Conservation (phyloP, 1,140 invertebrate genomes). For the Achatina immaculata region DNA sequence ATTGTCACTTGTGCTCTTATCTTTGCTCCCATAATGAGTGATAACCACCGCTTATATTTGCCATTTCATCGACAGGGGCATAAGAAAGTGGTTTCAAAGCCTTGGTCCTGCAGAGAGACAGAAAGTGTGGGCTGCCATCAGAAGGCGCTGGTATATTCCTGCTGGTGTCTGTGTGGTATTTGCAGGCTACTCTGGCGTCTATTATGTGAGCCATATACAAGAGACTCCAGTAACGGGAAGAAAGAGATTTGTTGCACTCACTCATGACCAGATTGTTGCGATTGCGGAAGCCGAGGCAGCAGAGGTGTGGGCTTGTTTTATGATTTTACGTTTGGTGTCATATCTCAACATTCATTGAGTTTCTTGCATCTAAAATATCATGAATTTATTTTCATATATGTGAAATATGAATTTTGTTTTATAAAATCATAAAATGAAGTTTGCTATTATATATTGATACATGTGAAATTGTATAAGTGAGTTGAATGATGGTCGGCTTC, state of each 20-base stretch:
- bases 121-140: slow-evolving; percentile 55
- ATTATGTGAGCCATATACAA: slow-evolving; percentile 74
- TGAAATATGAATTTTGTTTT: no score
- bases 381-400: no score
- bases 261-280: slow-evolving; percentile 70
- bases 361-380: no score
- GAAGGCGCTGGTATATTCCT: slow-evolving; percentile 61
- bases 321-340: no score
- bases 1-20: no score
- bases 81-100: slow-evolving; percentile 73
- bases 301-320: slow-evolving; percentile 64
- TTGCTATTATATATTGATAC: no score
- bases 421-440: no score
- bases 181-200: slow-evolving; percentile 48
- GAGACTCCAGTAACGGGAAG: slow-evolving; percentile 74
- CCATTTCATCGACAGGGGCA: slow-evolving; percentile 59
- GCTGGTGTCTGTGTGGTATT: slow-evolving; percentile 37
- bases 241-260: slow-evolving; percentile 74
- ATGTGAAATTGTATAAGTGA: no score
- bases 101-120: slow-evolving; percentile 65
- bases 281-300: slow-evolving; percentile 70
- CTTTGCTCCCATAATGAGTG: no score
- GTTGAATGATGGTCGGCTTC: no score
- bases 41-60: no score
- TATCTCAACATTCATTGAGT: no score